Base-by-base conservation (phyloP, 2,797 vertebrate genomes). In the Sebastes matsubarae region DNA sequence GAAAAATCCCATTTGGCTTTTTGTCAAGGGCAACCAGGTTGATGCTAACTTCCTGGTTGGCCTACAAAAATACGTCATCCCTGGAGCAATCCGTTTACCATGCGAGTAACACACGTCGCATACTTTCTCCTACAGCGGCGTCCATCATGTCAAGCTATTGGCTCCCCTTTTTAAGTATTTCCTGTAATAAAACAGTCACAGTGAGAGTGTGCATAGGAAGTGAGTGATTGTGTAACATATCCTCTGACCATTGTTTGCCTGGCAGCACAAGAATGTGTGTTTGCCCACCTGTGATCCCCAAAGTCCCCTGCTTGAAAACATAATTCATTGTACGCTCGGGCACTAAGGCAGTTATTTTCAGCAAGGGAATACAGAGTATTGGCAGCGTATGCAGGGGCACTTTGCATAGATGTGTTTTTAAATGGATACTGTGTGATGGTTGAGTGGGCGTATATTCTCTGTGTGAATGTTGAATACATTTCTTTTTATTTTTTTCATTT, bases 341-440 rank as follows among this genome's bases (percentile, higher is more conserved):
- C 60, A 20, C 54, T 18, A 16, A 71, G 58, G 66, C 68, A 63
- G 66, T 82, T 69, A 81, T 86, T 82, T 89, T 71, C 16, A 30
- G 66, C 42, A 20, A 68, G 5, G 69, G 68, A 84, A 83, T 74
- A 61, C 68, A 71, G 65, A 60, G 36, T 38, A 71, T 75, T 82
- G 71, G 75, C 75, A 79, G 50, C 4, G 6, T 66, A 29, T 59
- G 68, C 61, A 54, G 30, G 27, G 63, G 8, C 46, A 46, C 74
- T 85, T 89, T 85, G 60, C 66, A 75, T 87, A 69, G 59, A 84
- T 88, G 71, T 80, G 75, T 87, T 79, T 77, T 88, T 82, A 80
- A 85, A 84, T 83, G 55, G 75, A 75, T 73, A 30, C 67, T 81
- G 18, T 82, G 80, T 63, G 22, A 83, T 42, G 54, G 74, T 75